Evolutionary conservation across 2,888 invertebrate species (phyloP), one percentile per base, ranked within the genome.

Genomic region (Dasypolia templi): DNA sequence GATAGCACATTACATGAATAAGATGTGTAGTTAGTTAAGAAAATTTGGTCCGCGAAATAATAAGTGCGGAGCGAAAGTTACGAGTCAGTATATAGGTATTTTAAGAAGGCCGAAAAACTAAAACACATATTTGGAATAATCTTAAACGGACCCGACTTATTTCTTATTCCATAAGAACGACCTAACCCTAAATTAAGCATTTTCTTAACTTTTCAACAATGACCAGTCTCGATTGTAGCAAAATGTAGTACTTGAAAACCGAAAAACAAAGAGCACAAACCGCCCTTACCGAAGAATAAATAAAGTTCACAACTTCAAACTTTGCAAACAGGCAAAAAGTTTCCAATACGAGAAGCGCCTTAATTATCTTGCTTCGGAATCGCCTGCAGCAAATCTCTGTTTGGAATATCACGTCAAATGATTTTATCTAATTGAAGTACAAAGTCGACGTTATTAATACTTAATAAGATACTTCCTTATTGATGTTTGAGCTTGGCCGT

Each of bases 401-500:
- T 90, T 87, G 86, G 86, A 86, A 89, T 89, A 89, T 88, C 86
- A 87, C 83, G 81, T 89, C 88, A 85, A 88, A 89, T 90, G 88
- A 89, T 89, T 90, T 89, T 89, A 86, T 88, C 86, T 90, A 90
- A 92, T 90, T 89, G 87, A 87, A 89, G 88, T 88, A 90, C 88
- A 91, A 90, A 91, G 88, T 89, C 86, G 84, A 78, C 86, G 88
- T 89, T 89, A 90, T 91, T 90, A 91, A 92, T 91, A 88, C 89
- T 91, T 91, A 91, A 92, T 90, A 89, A 90, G 88, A 88, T 91
- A 89, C 90, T 92, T 94, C 92, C 92, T 91, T 91, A 93, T 92
- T 91, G 90, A 92, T 92, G 91, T 91, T 92, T 89, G 90, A 91
- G 91, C 90, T 90, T 89, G 90, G 89, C 87, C 90, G 90, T 91